Evolutionary conservation across 2,888 invertebrate genomes (phyloP), one percentile per base, ranked within the genome.

Genomic region (Drosophila formosana): DNA sequence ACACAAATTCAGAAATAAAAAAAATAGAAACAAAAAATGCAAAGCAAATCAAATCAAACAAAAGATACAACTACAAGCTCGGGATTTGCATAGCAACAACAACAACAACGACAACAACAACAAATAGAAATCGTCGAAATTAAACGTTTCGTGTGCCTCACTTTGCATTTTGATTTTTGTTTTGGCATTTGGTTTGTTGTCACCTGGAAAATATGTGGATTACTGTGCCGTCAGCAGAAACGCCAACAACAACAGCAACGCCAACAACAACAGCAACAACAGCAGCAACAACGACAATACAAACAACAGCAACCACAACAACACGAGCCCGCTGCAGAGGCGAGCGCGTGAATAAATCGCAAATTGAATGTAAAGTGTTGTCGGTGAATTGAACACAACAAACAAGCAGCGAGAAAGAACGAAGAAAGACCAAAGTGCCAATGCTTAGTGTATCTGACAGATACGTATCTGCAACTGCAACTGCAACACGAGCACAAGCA

Each of bases 151-250:
- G 49, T 25, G 23, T 39, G 61, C 37, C 50, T 60, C 72, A 65
- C 63, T 72, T 69, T 67, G 69, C 66, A 74, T 63, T 63, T 72
- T 64, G 55, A 9, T 39, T 57, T 26, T 67, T 57, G 67, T 67
- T 68, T 68, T 58, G 65, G 60, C 64, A 57, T 70, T 75, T 65
- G 76, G 47, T 65, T 62, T 76, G 61, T 74, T 63, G 65, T 60
- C 65, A 70, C 62, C 69, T 60, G 70, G 72, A 56, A 80, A 88
- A 71, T 84, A 90, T 90, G 83, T 83, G 90, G 90, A 80, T 88
- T 78, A 89, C 73, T 79, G 74, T 80, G 56, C 51, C 60, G 80
- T 78, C 89, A 88, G 84, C 77, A 75, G 68, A 80, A 82, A 83
- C 70, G 60, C 67, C 69, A 64, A 55, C 63, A 72, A 57, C 57